phyloP scores from a whole-genome alignment of 2,888 invertebrate genomes.

The Scaptomyza polygonia region DNA sequence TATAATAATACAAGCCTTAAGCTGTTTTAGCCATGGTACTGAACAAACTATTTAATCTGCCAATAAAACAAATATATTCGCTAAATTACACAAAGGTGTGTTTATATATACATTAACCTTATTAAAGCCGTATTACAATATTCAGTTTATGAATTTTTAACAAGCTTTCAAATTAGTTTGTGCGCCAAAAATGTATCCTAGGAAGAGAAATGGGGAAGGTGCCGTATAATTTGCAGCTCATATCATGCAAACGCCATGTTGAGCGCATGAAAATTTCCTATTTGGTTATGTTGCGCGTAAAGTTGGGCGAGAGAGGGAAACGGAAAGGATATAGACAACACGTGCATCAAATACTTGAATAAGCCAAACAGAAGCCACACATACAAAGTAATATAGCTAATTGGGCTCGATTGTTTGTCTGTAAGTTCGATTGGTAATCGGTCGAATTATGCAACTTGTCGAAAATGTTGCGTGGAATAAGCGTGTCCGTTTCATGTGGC shows the following conservation, averaged over 20 bases:
- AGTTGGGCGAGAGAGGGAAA: no score
- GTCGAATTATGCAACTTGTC: constrained; percentile 53
- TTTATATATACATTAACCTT: background rate
- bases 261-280: constrained; percentile 40
- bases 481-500: constrained; percentile 26
- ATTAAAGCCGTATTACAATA: constrained; percentile 13
- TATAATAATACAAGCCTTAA: background rate
- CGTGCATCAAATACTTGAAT: constrained; percentile 30
- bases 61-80: constrained; percentile 1
- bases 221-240: constrained; percentile 5
- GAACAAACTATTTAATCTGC: background rate
- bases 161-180: background rate
- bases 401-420: background rate
- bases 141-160: background rate
- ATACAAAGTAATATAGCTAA: background rate
- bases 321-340: no score
- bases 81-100: background rate
- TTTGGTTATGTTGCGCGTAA: constrained; percentile 44
- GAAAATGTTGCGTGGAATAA: constrained; percentile 3
- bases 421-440: constrained; percentile 30
- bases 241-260: constrained; percentile 57
- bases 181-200: constrained; percentile 3
- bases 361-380: constrained; percentile 1
- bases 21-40: background rate
- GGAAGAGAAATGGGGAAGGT: background rate